Evolutionary conservation across 1,140 invertebrate species (phyloP).

Genomic region (Helicoverpa zea): DNA sequence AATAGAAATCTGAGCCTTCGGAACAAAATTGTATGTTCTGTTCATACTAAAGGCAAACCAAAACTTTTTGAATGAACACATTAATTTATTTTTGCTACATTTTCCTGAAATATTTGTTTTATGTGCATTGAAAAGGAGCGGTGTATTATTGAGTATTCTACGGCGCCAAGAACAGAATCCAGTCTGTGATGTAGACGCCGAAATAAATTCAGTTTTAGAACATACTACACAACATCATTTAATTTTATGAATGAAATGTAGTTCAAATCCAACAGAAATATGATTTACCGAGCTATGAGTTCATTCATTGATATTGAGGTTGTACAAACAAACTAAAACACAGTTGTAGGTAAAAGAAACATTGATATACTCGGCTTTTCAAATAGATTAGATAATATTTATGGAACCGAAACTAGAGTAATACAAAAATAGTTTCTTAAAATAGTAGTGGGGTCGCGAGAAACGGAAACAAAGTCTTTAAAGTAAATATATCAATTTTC

Average conservation of each 20-base stretch:
- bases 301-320: slow-evolving; percentile 39
- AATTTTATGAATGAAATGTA: slow-evolving; percentile 38
- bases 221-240: neutral
- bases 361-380: neutral
- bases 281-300: slow-evolving; percentile 19
- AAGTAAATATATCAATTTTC: too few species aligned
- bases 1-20: slow-evolving; percentile 30
- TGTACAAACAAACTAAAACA: slow-evolving; percentile 31
- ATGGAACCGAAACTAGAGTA: slow-evolving; percentile 5
- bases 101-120: too few species aligned
- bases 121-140: neutral
- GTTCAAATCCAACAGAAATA: slow-evolving; percentile 17
- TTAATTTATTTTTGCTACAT: neutral
- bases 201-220: neutral
- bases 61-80: neutral
- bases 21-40: neutral
- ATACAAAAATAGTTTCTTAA: neutral
- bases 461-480: too few species aligned
- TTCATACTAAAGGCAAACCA: neutral
- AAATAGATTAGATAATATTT: slow-evolving; percentile 37
- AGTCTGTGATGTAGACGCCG: too few species aligned
- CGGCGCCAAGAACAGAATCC: too few species aligned
- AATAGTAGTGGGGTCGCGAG: too few species aligned
- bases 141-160: too few species aligned
- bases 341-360: slow-evolving; percentile 31